Conservation (phyloP, 2,888 invertebrate species). For the Actias luna region DNA sequence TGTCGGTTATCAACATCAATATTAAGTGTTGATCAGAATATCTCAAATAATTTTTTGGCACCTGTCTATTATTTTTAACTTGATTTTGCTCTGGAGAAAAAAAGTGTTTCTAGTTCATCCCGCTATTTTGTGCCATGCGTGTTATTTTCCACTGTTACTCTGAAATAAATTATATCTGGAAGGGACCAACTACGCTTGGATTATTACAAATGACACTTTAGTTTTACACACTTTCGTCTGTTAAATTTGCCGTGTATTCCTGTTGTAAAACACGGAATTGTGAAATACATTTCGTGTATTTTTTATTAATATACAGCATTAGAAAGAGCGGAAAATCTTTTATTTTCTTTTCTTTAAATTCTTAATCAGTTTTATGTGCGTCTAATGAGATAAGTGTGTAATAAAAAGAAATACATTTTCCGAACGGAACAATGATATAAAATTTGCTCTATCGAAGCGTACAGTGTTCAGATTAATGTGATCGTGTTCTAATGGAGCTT, state of each 20-base stretch:
- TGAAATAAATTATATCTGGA: constrained; percentile 6
- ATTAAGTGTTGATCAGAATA: background rate
- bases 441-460: background rate
- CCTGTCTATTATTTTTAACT: background rate
- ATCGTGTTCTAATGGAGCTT: too few species aligned
- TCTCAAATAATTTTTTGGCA: background rate
- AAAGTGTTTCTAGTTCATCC: constrained; percentile 17
- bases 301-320: constrained; percentile 16
- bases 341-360: background rate
- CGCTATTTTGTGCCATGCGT: constrained; percentile 22
- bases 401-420: background rate
- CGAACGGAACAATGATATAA: background rate
- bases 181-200: constrained; percentile 1
- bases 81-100: background rate
- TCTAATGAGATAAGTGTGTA: background rate
- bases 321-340: background rate
- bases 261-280: constrained; percentile 23
- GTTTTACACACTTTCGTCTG: constrained; percentile 8
- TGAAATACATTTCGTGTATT: constrained; percentile 19
- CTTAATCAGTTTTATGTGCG: background rate
- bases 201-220: constrained; percentile 12
- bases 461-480: background rate
- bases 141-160: constrained; percentile 21
- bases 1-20: too few species aligned
- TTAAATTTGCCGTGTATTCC: constrained; percentile 23